These are phyloP conservation scores for Trichomycterus rosablanca DNA, from an alignment of 2,113 vertebrate species.

Conservation along the genomic window DNA sequence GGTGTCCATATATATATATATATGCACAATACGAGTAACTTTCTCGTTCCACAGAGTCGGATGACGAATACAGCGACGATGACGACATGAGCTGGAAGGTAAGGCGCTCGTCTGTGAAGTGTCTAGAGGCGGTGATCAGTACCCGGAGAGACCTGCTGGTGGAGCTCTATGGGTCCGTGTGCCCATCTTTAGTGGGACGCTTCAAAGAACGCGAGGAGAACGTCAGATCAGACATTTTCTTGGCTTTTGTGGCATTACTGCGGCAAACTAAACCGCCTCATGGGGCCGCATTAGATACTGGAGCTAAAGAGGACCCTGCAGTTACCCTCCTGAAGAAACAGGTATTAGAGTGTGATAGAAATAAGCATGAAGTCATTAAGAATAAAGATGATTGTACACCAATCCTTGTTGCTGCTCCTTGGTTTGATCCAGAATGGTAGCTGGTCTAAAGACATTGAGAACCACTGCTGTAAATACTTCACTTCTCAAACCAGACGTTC, in stretches of 20 bases:
- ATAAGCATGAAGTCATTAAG: too few relatives aligned
- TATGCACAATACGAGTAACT: too few relatives aligned
- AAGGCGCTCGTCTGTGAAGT: slow-evolving; percentile 84
- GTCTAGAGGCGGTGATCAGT: slow-evolving; percentile 78
- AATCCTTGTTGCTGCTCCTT: too few relatives aligned
- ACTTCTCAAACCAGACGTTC: background rate
- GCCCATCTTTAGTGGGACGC: slow-evolving; percentile 75
- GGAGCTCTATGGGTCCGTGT: slow-evolving; percentile 78
- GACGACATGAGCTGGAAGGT: slow-evolving; percentile 97
- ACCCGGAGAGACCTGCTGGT: slow-evolving; percentile 77
- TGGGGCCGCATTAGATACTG: slow-evolving; percentile 49
- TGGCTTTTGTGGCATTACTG: slow-evolving; percentile 77
- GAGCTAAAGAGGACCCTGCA: slow-evolving; percentile 62
- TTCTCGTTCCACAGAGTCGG: slow-evolving; percentile 70
- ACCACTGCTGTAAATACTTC: too few relatives aligned
- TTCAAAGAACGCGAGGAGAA: slow-evolving; percentile 95
- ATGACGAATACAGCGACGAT: slow-evolving; percentile 87
- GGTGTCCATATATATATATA: too few relatives aligned
- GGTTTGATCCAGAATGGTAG: too few relatives aligned
- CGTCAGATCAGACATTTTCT: slow-evolving; percentile 83
- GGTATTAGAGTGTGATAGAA: too few relatives aligned
- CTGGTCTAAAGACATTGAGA: too few relatives aligned
- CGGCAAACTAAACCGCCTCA: slow-evolving; percentile 73
- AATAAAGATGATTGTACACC: too few relatives aligned
- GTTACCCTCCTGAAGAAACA: slow-evolving; percentile 75